Percentiles rank a stretch among this genome's conserved stretches.
phyloP scores from a whole-genome alignment of 1,140 invertebrate species.

The Pogonus chalceus region DNA sequence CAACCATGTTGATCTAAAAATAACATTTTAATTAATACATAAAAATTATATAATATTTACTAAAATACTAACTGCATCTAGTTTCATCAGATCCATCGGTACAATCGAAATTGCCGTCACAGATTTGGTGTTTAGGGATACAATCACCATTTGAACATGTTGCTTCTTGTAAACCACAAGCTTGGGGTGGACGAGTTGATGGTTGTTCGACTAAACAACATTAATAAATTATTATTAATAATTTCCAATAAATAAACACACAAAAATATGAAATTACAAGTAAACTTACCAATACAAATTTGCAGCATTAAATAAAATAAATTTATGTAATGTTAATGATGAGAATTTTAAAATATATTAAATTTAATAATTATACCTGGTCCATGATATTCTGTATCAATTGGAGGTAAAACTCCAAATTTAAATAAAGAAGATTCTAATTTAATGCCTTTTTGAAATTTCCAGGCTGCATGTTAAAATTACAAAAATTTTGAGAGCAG shows the following conservation, averaged over 20 bases:
- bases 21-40: constrained; percentile 7
- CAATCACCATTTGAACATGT: constrained; percentile 88
- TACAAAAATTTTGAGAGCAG: constrained; percentile 5
- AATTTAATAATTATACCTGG: constrained; percentile 31
- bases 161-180: constrained; percentile 69
- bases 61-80: constrained; percentile 63
- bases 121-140: constrained; percentile 69
- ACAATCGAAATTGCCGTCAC: constrained; percentile 74
- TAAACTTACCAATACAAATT: neutral
- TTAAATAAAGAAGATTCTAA: constrained; percentile 31
- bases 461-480: constrained; percentile 34
- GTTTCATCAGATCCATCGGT: constrained; percentile 82
- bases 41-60: neutral
- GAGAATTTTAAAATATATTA: neutral
- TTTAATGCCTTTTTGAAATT: constrained; percentile 23
- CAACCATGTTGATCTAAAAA: constrained; percentile 52
- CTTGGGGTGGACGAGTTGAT: constrained; percentile 36
- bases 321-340: too few species aligned
- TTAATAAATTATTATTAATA: neutral
- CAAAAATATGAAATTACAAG: too few species aligned
- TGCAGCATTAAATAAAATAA: neutral
- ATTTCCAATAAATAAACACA: neutral
- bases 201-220: constrained; percentile 16
- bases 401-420: constrained; percentile 33
- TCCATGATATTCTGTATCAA: constrained; percentile 33